Conservation (phyloP, 2,888 invertebrate genomes). For the Smittia sp. region DNA sequence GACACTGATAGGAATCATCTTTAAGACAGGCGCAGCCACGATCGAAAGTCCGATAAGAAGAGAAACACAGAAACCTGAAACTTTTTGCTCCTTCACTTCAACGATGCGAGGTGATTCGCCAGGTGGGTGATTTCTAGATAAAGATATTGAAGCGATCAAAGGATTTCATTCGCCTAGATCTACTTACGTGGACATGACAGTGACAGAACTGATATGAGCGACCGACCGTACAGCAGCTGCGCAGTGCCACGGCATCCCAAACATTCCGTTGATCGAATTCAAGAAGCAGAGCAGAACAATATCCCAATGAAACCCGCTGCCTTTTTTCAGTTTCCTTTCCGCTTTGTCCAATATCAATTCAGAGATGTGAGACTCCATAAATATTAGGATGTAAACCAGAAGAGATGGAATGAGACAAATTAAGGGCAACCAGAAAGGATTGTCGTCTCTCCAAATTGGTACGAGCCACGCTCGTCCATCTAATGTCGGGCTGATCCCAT, state of each 20-base stretch:
- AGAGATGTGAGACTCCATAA: conserved; percentile 96
- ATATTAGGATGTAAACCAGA: conserved; percentile 91
- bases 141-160: not conserved
- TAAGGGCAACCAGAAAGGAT: conserved; percentile 76
- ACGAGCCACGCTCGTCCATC: conserved; percentile 75
- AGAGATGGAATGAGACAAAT: conserved; percentile 83
- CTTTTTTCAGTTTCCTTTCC: conserved; percentile 86
- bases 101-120: conserved; percentile 90
- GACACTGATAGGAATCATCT: conserved; percentile 91
- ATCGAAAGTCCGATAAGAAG: conserved; percentile 80
- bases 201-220: conserved; percentile 89
- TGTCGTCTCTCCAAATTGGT: conserved; percentile 65
- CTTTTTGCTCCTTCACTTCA: conserved; percentile 86
- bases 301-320: conserved; percentile 94
- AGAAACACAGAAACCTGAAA: conserved; percentile 78
- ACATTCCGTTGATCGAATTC: conserved; percentile 79
- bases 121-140: conserved; percentile 82
- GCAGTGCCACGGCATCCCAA: conserved; percentile 95
- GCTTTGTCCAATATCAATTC: conserved; percentile 95
- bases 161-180: conserved; percentile 27
- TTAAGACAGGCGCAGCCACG: conserved; percentile 73
- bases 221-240: conserved; percentile 96
- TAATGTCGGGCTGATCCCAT: conserved; percentile 76
- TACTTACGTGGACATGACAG: conserved; percentile 73
- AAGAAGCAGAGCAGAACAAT: conserved; percentile 84